Conservation (phyloP, 2,888 invertebrate genomes). For the Heliconius hortense region DNA sequence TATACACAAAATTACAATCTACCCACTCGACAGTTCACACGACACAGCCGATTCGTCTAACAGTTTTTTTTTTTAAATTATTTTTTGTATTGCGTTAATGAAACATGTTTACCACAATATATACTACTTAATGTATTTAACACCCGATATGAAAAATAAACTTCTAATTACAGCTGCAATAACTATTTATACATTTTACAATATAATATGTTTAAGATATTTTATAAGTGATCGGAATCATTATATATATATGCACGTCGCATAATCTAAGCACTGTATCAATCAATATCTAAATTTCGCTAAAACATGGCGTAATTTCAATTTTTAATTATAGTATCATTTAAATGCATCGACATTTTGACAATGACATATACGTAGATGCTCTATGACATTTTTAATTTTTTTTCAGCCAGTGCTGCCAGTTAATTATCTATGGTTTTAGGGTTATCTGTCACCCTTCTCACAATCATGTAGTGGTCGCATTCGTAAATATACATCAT, state of each 20-base stretch:
- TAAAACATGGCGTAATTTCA: conserved; percentile 63
- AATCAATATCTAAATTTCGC: conserved; percentile 61
- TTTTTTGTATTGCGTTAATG: conserved; percentile 71
- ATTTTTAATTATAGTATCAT: conserved; percentile 37
- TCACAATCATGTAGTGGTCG: conserved; percentile 80
- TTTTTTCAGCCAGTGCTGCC: conserved; percentile 65
- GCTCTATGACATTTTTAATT: conserved; percentile 51
- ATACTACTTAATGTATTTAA: conserved; percentile 80
- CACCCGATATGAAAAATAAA: conserved; percentile 82
- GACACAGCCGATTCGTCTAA: conserved; percentile 81
- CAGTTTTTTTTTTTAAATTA: conserved; percentile 45
- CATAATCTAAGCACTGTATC: conserved; percentile 71
- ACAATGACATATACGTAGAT: neutral
- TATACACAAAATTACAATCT: conserved; percentile 70
- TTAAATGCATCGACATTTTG: conserved; percentile 30
- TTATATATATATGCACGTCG: conserved; percentile 50
- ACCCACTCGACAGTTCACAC: conserved; percentile 74
- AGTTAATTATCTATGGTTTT: conserved; percentile 45
- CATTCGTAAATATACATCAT: conserved; percentile 75
- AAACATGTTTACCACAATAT: conserved; percentile 73
- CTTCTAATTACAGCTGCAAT: conserved; percentile 82
- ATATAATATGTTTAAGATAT: conserved; percentile 51
- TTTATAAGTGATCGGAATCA: conserved; percentile 59
- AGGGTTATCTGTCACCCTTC: conserved; percentile 61
- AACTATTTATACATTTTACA: conserved; percentile 82